These are phyloP conservation scores for Drosophila longiperda DNA, from an alignment of 2,888 invertebrate species.

Conservation along the genomic window DNA sequence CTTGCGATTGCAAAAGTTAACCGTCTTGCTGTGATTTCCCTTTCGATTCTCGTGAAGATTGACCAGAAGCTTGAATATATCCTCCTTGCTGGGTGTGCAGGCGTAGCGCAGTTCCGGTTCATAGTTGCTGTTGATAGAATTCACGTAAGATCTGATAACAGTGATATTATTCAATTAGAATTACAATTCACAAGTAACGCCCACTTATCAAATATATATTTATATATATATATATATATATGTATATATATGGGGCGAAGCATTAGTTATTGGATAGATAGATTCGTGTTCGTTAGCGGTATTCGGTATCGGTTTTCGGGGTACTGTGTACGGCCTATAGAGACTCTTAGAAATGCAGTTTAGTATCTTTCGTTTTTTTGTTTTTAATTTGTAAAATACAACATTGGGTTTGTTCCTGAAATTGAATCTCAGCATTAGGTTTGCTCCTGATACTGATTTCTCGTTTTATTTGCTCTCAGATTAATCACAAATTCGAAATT, in stretches of 20 bases:
- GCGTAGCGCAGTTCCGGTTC: slow-evolving; percentile 87
- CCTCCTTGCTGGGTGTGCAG: slow-evolving; percentile 88
- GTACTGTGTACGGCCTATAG: slow-evolving; percentile 55
- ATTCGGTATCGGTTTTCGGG: slow-evolving; percentile 32
- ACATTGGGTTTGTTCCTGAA: slow-evolving; percentile 25
- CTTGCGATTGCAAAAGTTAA: slow-evolving; percentile 88
- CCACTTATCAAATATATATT: slow-evolving; percentile 29
- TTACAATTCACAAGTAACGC: slow-evolving; percentile 59
- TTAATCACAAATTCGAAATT: background rate
- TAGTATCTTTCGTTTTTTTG: slow-evolving; percentile 33
- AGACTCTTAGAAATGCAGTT: slow-evolving; percentile 65
- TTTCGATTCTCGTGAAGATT: slow-evolving; percentile 88
- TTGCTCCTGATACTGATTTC: slow-evolving; percentile 8
- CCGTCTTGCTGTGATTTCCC: slow-evolving; percentile 86
- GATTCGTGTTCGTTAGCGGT: slow-evolving; percentile 20
- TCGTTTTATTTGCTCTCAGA: background rate
- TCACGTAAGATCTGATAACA: slow-evolving; percentile 80
- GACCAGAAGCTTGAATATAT: slow-evolving; percentile 87
- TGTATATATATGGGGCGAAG: background rate
- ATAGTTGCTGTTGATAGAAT: slow-evolving; percentile 84
- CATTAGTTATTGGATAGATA: slow-evolving; percentile 17
- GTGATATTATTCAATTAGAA: slow-evolving; percentile 71
- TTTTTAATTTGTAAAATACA: background rate
- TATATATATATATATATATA: background rate
- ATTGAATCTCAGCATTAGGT: background rate